Conservation (phyloP, 2,113 vertebrate species). For the Nannospalax galili region DNA sequence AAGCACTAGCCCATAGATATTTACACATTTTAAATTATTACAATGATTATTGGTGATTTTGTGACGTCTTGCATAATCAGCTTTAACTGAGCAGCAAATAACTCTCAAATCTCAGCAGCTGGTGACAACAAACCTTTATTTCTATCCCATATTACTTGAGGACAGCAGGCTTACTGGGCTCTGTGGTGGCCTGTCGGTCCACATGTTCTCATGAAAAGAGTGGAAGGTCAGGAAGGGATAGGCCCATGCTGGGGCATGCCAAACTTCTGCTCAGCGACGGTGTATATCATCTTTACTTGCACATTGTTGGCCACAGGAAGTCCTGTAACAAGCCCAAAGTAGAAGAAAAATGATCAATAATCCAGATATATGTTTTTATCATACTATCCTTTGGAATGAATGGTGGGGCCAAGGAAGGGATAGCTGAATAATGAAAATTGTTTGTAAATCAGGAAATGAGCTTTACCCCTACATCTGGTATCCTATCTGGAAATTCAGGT, state of each 20-base stretch:
- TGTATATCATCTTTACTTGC: not conserved
- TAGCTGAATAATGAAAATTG: not conserved
- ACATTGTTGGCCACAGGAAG: not conserved
- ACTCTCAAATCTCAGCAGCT: not conserved
- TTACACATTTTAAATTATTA: conserved; percentile 31
- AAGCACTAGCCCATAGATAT: not conserved
- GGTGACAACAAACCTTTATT: not conserved
- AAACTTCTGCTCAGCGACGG: not conserved
- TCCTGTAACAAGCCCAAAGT: not conserved
- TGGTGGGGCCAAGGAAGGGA: not conserved
- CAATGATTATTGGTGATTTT: not conserved
- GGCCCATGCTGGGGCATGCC: too few relatives aligned
- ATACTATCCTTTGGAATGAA: not conserved
- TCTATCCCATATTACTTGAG: not conserved
- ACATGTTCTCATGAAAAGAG: not conserved
- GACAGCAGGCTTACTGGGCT: fast-evolving
- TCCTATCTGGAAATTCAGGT: not conserved
- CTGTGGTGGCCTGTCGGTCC: not conserved
- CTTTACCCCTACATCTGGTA: not conserved
- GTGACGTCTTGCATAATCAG: not conserved
- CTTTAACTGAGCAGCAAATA: not conserved
- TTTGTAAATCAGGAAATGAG: not conserved
- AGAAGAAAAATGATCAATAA: not conserved
- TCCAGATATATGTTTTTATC: not conserved
- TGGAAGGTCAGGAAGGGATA: not conserved